Evolutionary conservation across 1,140 invertebrate species (phyloP).

Genomic region (Anastrepha obliqua): DNA sequence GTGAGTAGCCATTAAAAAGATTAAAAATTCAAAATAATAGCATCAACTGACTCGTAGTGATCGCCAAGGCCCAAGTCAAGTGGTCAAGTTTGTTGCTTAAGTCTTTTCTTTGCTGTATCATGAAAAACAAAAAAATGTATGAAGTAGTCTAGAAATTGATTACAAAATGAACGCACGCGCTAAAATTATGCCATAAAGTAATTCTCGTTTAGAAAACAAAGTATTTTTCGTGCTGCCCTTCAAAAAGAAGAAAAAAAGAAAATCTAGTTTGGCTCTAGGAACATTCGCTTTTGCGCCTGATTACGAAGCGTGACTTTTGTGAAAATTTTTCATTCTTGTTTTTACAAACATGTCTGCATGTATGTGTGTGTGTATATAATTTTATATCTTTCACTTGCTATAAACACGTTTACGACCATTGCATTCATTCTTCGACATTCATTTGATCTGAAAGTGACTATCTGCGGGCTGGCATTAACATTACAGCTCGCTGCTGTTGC

Average conservation of each 20-base stretch:
- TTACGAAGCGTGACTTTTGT: neutral
- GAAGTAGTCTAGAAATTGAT: slow-evolving; percentile 9
- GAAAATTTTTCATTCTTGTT: neutral
- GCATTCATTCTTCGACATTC: neutral
- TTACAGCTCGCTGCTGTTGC: neutral
- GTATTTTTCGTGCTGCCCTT: too few relatives aligned
- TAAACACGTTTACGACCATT: neutral
- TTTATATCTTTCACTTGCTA: neutral
- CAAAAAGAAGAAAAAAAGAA: too few relatives aligned
- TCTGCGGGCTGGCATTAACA: neutral
- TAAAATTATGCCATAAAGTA: neutral
- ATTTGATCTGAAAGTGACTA: neutral
- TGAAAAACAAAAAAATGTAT: neutral
- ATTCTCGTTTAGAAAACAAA: neutral
- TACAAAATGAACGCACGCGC: slow-evolving; percentile 9
- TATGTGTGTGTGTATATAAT: too few relatives aligned
- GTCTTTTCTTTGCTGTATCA: slow-evolving; percentile 54
- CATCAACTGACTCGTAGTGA: neutral
- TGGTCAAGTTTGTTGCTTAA: slow-evolving; percentile 46
- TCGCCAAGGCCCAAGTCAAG: neutral
- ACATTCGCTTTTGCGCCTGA: neutral
- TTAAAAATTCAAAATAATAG: neutral
- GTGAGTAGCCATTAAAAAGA: neutral
- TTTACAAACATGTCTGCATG: too few relatives aligned
- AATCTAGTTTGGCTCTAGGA: neutral